These are phyloP conservation scores for Ammodramus savannarum DNA, from an alignment of 2,113 vertebrate genomes.

Conservation along the genomic window DNA sequence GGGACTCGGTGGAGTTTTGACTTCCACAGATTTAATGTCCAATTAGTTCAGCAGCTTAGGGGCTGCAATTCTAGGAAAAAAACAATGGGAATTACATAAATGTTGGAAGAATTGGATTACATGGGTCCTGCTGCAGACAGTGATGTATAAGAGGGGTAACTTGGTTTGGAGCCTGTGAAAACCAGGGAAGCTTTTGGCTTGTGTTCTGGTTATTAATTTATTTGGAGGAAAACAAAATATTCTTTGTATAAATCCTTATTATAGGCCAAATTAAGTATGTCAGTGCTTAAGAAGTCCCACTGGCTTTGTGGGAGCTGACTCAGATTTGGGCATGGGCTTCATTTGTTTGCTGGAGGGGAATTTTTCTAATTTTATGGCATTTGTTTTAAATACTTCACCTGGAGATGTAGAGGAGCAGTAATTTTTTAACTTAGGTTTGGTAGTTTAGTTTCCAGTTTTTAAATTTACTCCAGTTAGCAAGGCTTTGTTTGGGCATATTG, in stretches of 20 bases:
- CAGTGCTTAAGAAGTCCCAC: constrained; percentile 17
- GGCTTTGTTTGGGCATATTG: background rate
- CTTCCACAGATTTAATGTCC: background rate
- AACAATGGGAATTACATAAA: constrained; percentile 36
- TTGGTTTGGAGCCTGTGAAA: constrained; percentile 29
- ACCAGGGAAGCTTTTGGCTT: constrained; percentile 31
- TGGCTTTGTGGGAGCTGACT: constrained; percentile 38
- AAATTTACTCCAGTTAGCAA: background rate
- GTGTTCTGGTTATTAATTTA: constrained; percentile 35
- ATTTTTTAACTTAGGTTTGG: background rate
- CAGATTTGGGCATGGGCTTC: background rate
- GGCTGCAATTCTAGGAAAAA: constrained; percentile 35
- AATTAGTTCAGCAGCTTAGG: constrained; percentile 32
- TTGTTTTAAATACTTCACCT: background rate
- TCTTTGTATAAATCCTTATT: constrained; percentile 41
- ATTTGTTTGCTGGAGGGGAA: background rate
- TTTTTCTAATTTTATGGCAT: background rate
- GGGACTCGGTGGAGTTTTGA: background rate
- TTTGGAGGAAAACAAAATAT: constrained; percentile 19
- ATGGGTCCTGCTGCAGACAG: background rate
- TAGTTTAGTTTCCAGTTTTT: background rate
- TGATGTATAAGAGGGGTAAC: background rate
- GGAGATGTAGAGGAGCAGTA: background rate
- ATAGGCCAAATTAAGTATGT: constrained; percentile 23
- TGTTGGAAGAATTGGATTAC: constrained; percentile 36